Base-by-base conservation (phyloP, 1,140 invertebrate genomes). In the Spodoptera litura region DNA sequence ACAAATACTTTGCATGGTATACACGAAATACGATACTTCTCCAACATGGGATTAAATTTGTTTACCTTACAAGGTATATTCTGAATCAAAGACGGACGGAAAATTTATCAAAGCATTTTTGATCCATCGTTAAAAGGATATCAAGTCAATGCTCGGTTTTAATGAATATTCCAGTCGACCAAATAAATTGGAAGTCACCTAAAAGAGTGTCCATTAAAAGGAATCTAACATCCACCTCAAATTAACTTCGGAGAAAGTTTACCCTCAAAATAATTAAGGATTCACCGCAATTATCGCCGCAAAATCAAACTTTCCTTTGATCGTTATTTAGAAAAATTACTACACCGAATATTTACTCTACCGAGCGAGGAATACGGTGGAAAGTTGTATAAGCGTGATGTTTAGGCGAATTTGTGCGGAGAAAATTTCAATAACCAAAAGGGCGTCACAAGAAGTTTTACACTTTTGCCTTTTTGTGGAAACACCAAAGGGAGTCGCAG, bases 231-330 rank as follows among this genome's bases (percentile, higher is more conserved):
- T 87, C 84, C 88, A 90, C 87, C 84, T 91, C 88, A 93, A 94
- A 94, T 94, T 94, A 93, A 94, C 93, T 93, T 89, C 74, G 84
- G 88, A 83, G 88, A 91, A 93, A 94, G 93, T 94, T 94, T 94
- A 94, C 93, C 93, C 92, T 92, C 92, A 91, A 94, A 94, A 94
- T 93, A 94, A 94, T 94, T 94, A 94, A 93, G 89, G 93, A 94
- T 94, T 92, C 91, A 86, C 93, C 93, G 87, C 92, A 94, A 94
- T 94, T 94, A 94, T 94, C 92, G 85, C 93, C 91, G 85, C 91
- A 92, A 93, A 93, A 94, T 93, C 92, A 92, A 93, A 92, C 89
- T 90, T 89, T 80, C 83, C 90, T 93, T 93, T 93, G 91, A 93
- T 93, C 91, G 85, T 90, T 90, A 89, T 88, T 86, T 86, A 82